Conservation (phyloP, 2,797 vertebrate genomes). For the Pseudomugil tenellus region DNA sequence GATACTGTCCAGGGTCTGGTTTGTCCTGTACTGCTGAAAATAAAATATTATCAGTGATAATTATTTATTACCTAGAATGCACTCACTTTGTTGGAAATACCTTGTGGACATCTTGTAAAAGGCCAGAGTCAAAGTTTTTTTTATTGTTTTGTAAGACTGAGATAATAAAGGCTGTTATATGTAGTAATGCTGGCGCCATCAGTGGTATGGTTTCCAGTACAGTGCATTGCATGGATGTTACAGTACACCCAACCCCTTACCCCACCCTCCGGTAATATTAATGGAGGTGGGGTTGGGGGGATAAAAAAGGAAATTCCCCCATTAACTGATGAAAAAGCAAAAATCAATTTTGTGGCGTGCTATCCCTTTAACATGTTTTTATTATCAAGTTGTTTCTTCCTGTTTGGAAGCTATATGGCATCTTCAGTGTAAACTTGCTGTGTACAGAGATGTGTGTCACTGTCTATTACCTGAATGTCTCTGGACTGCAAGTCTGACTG, state of each 20-base stretch:
- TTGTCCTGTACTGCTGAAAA: conserved; percentile 78
- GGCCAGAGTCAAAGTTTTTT: conserved; percentile 49
- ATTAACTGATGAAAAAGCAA: conserved; percentile 38
- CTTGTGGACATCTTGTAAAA: conserved; percentile 61
- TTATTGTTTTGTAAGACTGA: conserved; percentile 40
- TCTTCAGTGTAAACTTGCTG: conserved; percentile 77
- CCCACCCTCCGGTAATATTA: conserved; percentile 12
- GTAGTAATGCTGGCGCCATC: conserved; percentile 48
- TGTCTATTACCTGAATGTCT: conserved; percentile 82
- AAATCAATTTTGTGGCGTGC: conserved; percentile 58
- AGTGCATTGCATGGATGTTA: conserved; percentile 68
- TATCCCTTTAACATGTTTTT: conserved; percentile 58
- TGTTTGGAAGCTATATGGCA: conserved; percentile 68
- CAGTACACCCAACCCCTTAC: conserved; percentile 11
- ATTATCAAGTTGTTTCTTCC: conserved; percentile 57
- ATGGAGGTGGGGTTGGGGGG: too few species aligned
- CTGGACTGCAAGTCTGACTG: conserved; percentile 78
- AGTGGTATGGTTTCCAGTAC: conserved; percentile 46
- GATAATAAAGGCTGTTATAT: conserved; percentile 47
- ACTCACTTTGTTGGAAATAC: conserved; percentile 67
- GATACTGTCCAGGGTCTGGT: conserved; percentile 80
- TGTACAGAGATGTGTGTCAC: conserved; percentile 80
- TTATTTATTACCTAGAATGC: conserved; percentile 69
- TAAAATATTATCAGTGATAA: conserved; percentile 41
- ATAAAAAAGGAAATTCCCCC: conserved; percentile 4